phyloP scores from a whole-genome alignment of 1,140 invertebrate genomes.

The Cardiocondyla obscurior region DNA sequence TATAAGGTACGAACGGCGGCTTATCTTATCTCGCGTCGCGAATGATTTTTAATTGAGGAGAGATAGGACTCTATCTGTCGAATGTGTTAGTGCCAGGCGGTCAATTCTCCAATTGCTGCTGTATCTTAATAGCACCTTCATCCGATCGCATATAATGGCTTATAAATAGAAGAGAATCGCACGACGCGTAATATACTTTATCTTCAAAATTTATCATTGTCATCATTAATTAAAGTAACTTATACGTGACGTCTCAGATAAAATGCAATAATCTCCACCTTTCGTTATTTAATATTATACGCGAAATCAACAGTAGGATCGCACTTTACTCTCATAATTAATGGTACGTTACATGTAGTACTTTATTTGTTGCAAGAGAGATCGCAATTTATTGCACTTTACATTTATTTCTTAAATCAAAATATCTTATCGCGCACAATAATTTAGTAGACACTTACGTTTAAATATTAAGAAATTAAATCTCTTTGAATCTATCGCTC shows the following conservation, averaged over 20 bases:
- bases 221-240: slow-evolving; percentile 2
- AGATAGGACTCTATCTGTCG: slow-evolving; percentile 22
- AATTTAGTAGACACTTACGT: background rate
- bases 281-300: background rate
- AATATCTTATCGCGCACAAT: no score
- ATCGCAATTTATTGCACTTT: background rate
- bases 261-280: background rate
- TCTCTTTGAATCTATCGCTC: background rate
- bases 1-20: background rate
- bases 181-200: background rate
- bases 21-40: background rate
- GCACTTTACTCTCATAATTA: background rate
- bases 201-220: background rate
- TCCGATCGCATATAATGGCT: slow-evolving; percentile 5
- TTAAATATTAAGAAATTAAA: background rate
- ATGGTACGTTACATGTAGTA: background rate
- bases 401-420: background rate
- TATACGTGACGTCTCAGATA: background rate
- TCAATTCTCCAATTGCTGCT: background rate
- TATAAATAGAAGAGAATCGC: slow-evolving; percentile 19
- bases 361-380: background rate
- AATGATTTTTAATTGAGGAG: slow-evolving; percentile 25
- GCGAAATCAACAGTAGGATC: slow-evolving; percentile 10
- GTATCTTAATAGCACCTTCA: slow-evolving; percentile 13
- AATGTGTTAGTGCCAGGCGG: background rate